Evolutionary conservation across 2,113 vertebrate species (phyloP), one percentile per base, ranked within the genome.

Genomic region (Polypterus senegalus): DNA sequence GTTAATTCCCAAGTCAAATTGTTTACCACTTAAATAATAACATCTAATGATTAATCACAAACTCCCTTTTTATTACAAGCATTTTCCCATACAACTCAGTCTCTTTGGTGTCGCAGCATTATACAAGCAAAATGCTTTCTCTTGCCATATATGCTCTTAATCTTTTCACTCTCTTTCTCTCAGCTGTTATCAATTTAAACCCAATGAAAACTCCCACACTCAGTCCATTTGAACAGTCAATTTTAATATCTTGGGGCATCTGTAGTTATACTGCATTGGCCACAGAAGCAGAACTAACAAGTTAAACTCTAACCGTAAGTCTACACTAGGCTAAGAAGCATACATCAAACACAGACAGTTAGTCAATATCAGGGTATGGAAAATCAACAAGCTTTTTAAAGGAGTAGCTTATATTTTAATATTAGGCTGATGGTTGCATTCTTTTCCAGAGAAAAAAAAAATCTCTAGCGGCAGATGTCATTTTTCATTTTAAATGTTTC

Each of bases 261-360:
- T 83, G 84, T 85, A 86, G 84, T 85, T 86, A 83, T 83, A 89
- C 80, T 79, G 82, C 86, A 82, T 87, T 83, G 81, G 83, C 82
- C 84, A 81, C 81, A 88, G 87, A 91, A 91, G 90, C 91, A 92
- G 89, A 93, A 91, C 90, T 92, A 96, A 95, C 88, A 92, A 87
- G 88, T 89, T 93, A 91, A 93, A 89, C 90, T 89, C 87, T 89
- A 89, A 89, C 89, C 88, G 81, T 92, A 92, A 88, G 91, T 86
- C 87, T 86, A 85, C 86, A 88, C 82, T 82, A 85, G 81, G 69
- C 84, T 81, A 75, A 79, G 84, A 83, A 83, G 84, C 86, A 90
- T 91, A 89, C 89, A 92, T 97, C 92, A 94, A 92, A 92, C 83
- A 70, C 77, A 79, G 91, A 89, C 86, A 85, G 85, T 86, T 88